These are phyloP conservation scores for Dallia pectoralis DNA, from an alignment of 2,797 vertebrate species.

Conservation along the genomic window DNA sequence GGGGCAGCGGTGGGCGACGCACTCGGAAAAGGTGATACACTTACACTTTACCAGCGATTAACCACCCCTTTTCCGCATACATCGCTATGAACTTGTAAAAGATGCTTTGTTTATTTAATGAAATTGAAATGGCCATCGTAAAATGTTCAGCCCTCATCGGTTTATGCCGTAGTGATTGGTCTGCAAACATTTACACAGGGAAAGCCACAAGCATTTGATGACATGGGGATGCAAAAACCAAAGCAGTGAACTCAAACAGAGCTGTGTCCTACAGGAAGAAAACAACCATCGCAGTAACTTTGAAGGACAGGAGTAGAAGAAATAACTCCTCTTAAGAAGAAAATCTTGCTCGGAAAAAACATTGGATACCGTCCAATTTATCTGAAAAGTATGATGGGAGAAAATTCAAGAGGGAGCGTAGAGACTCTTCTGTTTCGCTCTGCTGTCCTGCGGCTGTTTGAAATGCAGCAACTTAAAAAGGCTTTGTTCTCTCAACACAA, in stretches of 20 bases:
- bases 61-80: background rate
- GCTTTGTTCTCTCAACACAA: constrained; percentile 13
- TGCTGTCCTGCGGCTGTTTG: constrained; percentile 21
- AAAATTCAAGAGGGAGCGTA: constrained; percentile 21
- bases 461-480: constrained; percentile 13
- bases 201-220: constrained; percentile 10
- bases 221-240: constrained; percentile 1
- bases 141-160: constrained; percentile 14
- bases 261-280: background rate
- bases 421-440: constrained; percentile 18
- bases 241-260: constrained; percentile 8
- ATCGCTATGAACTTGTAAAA: background rate
- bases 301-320: constrained; percentile 1
- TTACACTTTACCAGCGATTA: background rate
- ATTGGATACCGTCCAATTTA: constrained; percentile 6
- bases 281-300: background rate
- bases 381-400: constrained; percentile 33
- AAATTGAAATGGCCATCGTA: background rate
- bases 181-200: background rate
- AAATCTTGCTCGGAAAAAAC: constrained; percentile 28
- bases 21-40: background rate
- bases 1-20: too few species aligned
- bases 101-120: background rate
- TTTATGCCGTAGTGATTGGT: constrained; percentile 29
- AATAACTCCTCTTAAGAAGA: constrained; percentile 22